phyloP scores from a whole-genome alignment of 2,113 vertebrate species.

The Cynopterus brachyotis region DNA sequence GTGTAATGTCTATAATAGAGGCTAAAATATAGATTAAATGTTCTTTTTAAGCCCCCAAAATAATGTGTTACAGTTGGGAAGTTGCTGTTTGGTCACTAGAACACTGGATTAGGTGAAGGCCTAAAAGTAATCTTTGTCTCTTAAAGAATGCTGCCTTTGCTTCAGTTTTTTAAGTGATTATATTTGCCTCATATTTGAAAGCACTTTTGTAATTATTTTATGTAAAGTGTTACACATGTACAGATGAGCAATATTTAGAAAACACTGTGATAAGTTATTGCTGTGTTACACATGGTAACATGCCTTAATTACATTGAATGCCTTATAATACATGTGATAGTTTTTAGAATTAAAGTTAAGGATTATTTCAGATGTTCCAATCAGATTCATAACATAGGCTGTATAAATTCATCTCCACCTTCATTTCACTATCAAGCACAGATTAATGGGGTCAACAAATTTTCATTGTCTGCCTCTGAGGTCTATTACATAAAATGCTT shows the following conservation, averaged over 20 bases:
- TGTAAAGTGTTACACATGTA: constrained; percentile 45
- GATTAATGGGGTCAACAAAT: constrained; percentile 3
- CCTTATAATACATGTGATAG: constrained; percentile 56
- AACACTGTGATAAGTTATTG: constrained; percentile 64
- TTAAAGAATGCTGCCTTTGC: constrained; percentile 21
- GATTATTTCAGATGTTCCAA: not conserved
- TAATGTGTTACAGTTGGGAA: constrained; percentile 34
- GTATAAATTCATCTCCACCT: not conserved
- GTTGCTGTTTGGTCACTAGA: not conserved
- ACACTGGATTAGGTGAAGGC: constrained; percentile 51
- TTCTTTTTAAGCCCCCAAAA: not conserved
- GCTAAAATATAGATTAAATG: not conserved
- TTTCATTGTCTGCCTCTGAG: constrained; percentile 36
- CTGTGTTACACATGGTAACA: constrained; percentile 59
- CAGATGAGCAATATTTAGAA: constrained; percentile 45
- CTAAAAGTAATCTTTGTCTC: constrained; percentile 2
- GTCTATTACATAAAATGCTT: constrained; percentile 39
- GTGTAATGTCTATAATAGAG: constrained; percentile 11
- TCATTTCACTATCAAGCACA: constrained; percentile 25
- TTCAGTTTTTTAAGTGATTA: constrained; percentile 43
- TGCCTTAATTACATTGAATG: constrained; percentile 72
- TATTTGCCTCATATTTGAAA: constrained; percentile 56
- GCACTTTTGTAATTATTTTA: constrained; percentile 52
- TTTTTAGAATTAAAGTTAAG: constrained; percentile 53
- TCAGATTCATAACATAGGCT: not conserved